Evolutionary conservation across 2,797 vertebrate species (phyloP).

Genomic region (Tragopan temminckii): DNA sequence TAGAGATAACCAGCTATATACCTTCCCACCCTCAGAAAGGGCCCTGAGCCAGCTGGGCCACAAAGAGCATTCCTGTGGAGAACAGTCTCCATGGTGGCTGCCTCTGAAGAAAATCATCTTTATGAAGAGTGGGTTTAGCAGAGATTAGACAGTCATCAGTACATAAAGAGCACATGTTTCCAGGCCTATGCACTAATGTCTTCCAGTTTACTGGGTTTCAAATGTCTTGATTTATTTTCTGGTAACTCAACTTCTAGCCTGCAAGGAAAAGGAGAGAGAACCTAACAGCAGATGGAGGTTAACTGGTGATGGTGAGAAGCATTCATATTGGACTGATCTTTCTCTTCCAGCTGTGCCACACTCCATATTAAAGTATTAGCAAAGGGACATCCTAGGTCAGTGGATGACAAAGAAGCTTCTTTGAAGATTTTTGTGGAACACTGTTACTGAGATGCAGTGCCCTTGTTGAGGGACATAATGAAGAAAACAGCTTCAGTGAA

Average conservation of each 20-base stretch:
- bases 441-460: not conserved
- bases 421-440: not conserved
- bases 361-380: not conserved
- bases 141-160: not conserved
- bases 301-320: not conserved
- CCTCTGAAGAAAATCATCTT: not conserved
- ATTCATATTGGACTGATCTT: not conserved
- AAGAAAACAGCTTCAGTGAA: not conserved
- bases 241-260: not conserved
- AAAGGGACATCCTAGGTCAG: not conserved
- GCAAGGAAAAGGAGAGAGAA: not conserved
- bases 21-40: not conserved
- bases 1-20: accelerated
- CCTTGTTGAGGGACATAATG: not conserved
- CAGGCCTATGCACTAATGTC: not conserved
- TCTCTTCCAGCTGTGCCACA: not conserved
- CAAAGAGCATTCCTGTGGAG: not conserved
- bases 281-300: not conserved
- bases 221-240: not conserved
- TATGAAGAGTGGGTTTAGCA: not conserved
- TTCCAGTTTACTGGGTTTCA: not conserved
- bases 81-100: not conserved
- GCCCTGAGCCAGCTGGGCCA: not conserved
- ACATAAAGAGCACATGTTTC: not conserved
- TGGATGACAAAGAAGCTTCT: not conserved